phyloP scores from a whole-genome alignment of 2,888 invertebrate genomes.

The Thymelicus acteon region DNA sequence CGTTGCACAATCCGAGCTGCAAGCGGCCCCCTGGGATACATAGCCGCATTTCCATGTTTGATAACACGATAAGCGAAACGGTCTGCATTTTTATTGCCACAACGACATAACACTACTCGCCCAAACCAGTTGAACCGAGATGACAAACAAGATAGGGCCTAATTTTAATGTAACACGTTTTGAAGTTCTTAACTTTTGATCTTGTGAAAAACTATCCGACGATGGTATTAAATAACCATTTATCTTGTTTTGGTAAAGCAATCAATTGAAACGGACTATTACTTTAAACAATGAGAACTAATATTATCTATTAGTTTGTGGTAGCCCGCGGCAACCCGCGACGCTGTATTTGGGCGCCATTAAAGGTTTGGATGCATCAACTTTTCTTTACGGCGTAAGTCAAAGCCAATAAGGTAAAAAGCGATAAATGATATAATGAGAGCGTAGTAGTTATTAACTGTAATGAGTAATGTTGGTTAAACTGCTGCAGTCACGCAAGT shows the following conservation, averaged over 20 bases:
- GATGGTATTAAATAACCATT: slow-evolving; percentile 51
- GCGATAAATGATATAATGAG: slow-evolving; percentile 24
- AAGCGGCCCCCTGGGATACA: slow-evolving; percentile 53
- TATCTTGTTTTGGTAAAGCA: slow-evolving; percentile 47
- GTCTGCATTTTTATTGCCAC: slow-evolving; percentile 43
- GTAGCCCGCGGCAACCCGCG: slow-evolving; percentile 55
- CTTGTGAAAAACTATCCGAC: background rate
- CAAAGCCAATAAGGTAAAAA: slow-evolving; percentile 37
- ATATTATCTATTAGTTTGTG: slow-evolving; percentile 48
- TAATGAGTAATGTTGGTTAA: slow-evolving; percentile 21
- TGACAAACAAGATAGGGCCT: slow-evolving; percentile 8
- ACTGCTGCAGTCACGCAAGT: slow-evolving; percentile 27
- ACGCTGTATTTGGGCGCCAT: slow-evolving; percentile 51
- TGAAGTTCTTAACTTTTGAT: background rate
- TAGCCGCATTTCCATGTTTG: slow-evolving; percentile 56
- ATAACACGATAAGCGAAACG: slow-evolving; percentile 52
- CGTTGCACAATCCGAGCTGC: slow-evolving; percentile 64
- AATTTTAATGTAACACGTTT: slow-evolving; percentile 15
- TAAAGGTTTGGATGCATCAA: slow-evolving; percentile 45
- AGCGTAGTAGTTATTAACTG: slow-evolving; percentile 15
- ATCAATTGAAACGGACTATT: slow-evolving; percentile 45
- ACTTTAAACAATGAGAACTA: slow-evolving; percentile 45
- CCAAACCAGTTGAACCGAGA: slow-evolving; percentile 23
- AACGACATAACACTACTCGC: slow-evolving; percentile 40
- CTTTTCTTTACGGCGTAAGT: slow-evolving; percentile 31